phyloP scores from a whole-genome alignment of 2,888 invertebrate genomes.

The Ferdinandea cuprea region DNA sequence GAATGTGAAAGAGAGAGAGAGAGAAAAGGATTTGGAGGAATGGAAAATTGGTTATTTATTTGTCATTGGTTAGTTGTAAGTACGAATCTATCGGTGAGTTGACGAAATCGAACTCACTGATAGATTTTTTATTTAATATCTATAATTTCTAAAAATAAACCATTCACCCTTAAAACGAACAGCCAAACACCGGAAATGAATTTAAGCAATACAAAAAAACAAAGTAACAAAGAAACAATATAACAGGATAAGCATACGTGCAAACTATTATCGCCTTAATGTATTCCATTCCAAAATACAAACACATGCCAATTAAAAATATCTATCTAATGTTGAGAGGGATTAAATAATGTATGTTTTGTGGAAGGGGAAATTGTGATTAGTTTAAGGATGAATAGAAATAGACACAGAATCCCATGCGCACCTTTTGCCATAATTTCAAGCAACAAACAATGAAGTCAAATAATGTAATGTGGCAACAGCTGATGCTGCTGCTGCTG shows the following conservation, averaged over 20 bases:
- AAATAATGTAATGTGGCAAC: conserved; percentile 33
- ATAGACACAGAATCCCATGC: conserved; percentile 65
- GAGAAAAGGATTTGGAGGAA: conserved; percentile 36
- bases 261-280: conserved; percentile 43
- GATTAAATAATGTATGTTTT: conserved; percentile 18
- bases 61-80: conserved; percentile 35
- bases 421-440: conserved; percentile 50
- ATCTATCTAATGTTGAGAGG: conserved; percentile 13
- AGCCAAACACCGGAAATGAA: conserved; percentile 56
- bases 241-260: conserved; percentile 21
- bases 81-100: conserved; percentile 15
- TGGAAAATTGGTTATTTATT: conserved; percentile 34
- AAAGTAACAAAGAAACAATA: conserved; percentile 26
- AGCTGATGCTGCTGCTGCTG: conserved; percentile 56
- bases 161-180: conserved; percentile 48
- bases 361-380: conserved; percentile 29
- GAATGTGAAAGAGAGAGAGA: conserved; percentile 27
- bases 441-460: conserved; percentile 36
- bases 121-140: conserved; percentile 14
- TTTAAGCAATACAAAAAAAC: conserved; percentile 53
- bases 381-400: conserved; percentile 50
- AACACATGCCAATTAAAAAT: conserved; percentile 56
- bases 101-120: conserved; percentile 32
- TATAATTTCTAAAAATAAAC: conserved; percentile 58
- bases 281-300: conserved; percentile 4